Base-by-base conservation (phyloP, 2,888 invertebrate genomes). In the Harpagoxenus sublaevis region DNA sequence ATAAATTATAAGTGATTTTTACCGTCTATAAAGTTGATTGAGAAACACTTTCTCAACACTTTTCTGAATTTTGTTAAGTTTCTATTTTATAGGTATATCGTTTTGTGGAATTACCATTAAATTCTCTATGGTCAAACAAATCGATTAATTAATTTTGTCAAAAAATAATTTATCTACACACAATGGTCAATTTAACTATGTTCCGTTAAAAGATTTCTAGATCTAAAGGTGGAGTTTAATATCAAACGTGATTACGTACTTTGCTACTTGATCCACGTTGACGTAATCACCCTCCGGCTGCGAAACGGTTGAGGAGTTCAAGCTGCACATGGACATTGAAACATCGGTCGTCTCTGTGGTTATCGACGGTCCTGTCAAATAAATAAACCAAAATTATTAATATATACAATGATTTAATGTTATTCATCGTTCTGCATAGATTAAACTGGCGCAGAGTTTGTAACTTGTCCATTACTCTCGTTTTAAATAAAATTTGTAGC, bases 291-390 rank as follows among this genome's bases (percentile, higher is more conserved):
- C 95, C 83, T 96, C 96, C 85, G 95, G 95, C 82, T 94, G 95
- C 79, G 93, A 93, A 77, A 91, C 90, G 15, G 94, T 93, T 57
- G 94, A 95, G 51, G 96, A 96, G 88, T 95, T 96, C 66, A 96
- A 92, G 83, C 96, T 96, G 93, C 95, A 96, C 91, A 96, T 94
- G 63, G 96, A 96, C 92, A 94, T 91, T 88, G 95, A 96, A 84
- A 96, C 94, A 91, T 96, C 96, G 55, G 96, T 96, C 74, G 95
- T 95, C 92, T 96, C 96, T 75, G 95, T 95, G 15, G 95, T 95
- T 86, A 95, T 94, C 83, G 95, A 95, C 73, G 95, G 94, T 86
- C 95, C 96, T 95, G 93, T 78, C 55, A 12, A 81, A 84, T 55
- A 79, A 71, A 81, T 77, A 78, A 70, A 74, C 28, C 35, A 55